Evolutionary conservation across 64 coral and sea anemone genomes (phyloP).

Genomic region (Catalaphyllia jardinei): DNA sequence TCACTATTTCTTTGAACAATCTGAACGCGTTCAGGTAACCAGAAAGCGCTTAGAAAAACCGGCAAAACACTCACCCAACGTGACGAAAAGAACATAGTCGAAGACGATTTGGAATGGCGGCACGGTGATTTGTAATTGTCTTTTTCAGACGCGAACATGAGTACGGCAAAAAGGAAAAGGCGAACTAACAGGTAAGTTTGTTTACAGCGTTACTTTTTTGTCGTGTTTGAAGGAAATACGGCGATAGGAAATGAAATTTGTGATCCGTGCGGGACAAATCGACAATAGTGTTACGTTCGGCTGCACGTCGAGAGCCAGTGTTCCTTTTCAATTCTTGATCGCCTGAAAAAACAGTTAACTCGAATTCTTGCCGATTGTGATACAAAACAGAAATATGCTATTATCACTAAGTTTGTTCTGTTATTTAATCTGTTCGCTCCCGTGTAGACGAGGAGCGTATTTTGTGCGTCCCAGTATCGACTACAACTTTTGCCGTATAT

Average conservation of each 20-base stretch:
- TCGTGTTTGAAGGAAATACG: neutral
- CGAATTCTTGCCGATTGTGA: constrained; percentile 28
- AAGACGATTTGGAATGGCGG: constrained; percentile 17
- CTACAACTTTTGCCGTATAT: neutral
- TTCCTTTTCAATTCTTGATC: constrained; percentile 20
- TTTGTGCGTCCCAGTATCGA: neutral
- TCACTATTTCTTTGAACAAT: neutral
- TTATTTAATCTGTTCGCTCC: constrained; percentile 16
- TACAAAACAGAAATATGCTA: constrained; percentile 1
- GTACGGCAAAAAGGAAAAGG: constrained; percentile 66
- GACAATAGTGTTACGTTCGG: constrained; percentile 27
- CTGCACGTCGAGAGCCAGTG: neutral
- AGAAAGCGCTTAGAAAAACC: neutral
- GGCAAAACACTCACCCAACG: neutral
- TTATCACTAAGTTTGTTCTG: constrained; percentile 9
- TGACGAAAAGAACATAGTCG: neutral
- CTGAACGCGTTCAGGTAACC: neutral
- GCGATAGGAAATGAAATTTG: neutral
- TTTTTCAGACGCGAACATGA: constrained; percentile 47
- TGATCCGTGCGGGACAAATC: constrained; percentile 29
- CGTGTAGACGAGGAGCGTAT: neutral
- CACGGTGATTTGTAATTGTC: constrained; percentile 21
- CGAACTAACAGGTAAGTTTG: constrained; percentile 62
- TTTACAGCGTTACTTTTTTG: neutral
- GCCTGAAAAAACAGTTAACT: constrained; percentile 16